phyloP scores from a whole-genome alignment of 2,888 invertebrate genomes.

The Melikaiella ostensackeni region DNA sequence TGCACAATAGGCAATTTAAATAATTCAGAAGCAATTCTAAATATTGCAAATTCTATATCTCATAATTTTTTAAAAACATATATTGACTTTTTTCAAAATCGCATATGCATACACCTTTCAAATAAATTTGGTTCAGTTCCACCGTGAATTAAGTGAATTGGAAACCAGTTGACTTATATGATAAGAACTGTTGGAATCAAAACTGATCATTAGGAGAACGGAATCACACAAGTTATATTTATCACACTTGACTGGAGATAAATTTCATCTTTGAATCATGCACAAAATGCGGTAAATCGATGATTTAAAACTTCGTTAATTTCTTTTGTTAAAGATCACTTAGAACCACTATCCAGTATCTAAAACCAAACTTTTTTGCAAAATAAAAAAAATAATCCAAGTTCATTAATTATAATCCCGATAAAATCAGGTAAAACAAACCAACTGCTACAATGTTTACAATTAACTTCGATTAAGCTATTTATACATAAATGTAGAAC shows the following conservation, averaged over 20 bases:
- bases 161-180: constrained; percentile 20
- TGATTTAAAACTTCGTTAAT: constrained; percentile 8
- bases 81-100: too few species aligned
- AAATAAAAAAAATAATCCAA: too few species aligned
- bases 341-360: neutral
- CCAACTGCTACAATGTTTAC: neutral
- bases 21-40: neutral
- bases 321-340: neutral
- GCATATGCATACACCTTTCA: too few species aligned
- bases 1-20: too few species aligned
- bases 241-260: too few species aligned
- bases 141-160: constrained; percentile 16
- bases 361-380: too few species aligned
- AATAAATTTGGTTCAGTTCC: too few species aligned
- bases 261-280: neutral
- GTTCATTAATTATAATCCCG: neutral
- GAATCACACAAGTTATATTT: constrained; percentile 24
- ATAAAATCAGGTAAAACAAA: too few species aligned
- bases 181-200: too few species aligned
- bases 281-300: neutral
- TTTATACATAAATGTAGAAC: neutral
- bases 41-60: too few species aligned
- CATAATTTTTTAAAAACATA: too few species aligned
- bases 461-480: too few species aligned
- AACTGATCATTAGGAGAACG: constrained; percentile 12